Evolutionary conservation across 2,888 invertebrate species (phyloP).

Genomic region (Drosophila robusta): DNA sequence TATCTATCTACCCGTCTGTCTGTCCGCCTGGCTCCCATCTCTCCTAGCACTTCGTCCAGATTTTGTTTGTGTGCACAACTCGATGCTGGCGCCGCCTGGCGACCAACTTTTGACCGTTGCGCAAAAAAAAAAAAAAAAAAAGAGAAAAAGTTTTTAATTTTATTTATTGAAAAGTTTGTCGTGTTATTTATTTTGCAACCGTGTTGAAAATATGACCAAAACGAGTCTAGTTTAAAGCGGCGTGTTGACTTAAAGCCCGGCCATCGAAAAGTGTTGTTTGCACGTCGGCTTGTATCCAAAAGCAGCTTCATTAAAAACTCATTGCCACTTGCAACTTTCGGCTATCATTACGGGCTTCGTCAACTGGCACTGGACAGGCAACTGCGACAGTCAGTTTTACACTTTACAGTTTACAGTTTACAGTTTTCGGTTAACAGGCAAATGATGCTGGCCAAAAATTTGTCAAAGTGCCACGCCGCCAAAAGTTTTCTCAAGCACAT

Average conservation of each 20-base stretch:
- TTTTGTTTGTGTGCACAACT: conserved; percentile 65
- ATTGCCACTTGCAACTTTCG: conserved; percentile 72
- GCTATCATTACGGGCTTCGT: conserved; percentile 47
- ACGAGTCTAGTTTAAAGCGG: conserved; percentile 32
- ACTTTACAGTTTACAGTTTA: conserved; percentile 34
- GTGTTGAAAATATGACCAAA: conserved; percentile 73
- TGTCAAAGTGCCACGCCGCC: conserved; percentile 52
- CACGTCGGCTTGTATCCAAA: conserved; percentile 1
- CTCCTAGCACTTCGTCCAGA: conserved; percentile 16
- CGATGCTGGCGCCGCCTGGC: conserved; percentile 59
- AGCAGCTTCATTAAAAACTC: conserved; percentile 74
- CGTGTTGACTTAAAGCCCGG: conserved; percentile 44
- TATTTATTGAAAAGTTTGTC: conserved; percentile 80
- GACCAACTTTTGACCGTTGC: conserved; percentile 74
- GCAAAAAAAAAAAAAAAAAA: conserved; percentile 18
- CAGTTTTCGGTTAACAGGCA: conserved; percentile 49
- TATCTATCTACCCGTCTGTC: neutral
- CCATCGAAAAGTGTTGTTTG: conserved; percentile 40
- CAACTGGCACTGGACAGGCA: conserved; percentile 39
- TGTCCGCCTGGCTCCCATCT: conserved; percentile 8
- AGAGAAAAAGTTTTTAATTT: conserved; percentile 75
- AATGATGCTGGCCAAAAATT: conserved; percentile 57
- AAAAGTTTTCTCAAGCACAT: conserved; percentile 64
- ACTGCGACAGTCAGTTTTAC: conserved; percentile 40
- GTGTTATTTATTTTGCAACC: conserved; percentile 74